A percentile compares a stretch with the other conserved stretches of the same genome.
These are phyloP conservation scores for Pogonocichla stellata DNA, from an alignment of 2,113 vertebrate species.

Conservation along the genomic window DNA sequence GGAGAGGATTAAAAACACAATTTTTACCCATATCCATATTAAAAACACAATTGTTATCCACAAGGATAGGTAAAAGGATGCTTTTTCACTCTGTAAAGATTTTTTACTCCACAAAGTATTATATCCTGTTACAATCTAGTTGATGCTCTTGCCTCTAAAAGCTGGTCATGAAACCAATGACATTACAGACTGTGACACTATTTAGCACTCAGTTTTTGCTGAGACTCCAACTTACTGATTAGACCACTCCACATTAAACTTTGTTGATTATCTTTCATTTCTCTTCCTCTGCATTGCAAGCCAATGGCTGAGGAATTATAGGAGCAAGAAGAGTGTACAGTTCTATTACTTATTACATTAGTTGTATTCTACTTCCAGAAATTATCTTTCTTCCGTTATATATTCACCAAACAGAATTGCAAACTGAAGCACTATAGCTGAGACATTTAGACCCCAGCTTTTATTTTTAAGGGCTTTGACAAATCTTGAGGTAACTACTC, in stretches of 20 bases:
- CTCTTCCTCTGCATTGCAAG: neutral
- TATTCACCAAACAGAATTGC: neutral
- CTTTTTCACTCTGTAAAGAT: neutral
- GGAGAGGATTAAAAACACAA: neutral
- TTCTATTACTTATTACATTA: neutral
- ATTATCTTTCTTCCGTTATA: neutral
- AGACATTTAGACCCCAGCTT: neutral
- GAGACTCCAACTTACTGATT: neutral
- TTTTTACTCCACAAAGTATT: neutral
- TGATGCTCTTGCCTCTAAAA: neutral
- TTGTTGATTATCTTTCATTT: slow-evolving; percentile 15
- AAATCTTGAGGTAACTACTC: neutral
- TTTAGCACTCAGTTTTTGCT: neutral
- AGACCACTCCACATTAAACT: neutral
- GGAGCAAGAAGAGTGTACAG: neutral
- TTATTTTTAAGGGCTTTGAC: slow-evolving; percentile 13
- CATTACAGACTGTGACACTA: neutral
- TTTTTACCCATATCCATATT: neutral
- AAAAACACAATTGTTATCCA: neutral
- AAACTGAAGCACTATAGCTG: neutral
- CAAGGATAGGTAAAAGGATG: neutral
- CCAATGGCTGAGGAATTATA: neutral
- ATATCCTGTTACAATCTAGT: neutral
- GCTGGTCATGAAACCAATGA: neutral
- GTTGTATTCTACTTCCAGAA: neutral